Evolutionary conservation across 2,888 invertebrate genomes (phyloP).

Genomic region (Gari tellinella): DNA sequence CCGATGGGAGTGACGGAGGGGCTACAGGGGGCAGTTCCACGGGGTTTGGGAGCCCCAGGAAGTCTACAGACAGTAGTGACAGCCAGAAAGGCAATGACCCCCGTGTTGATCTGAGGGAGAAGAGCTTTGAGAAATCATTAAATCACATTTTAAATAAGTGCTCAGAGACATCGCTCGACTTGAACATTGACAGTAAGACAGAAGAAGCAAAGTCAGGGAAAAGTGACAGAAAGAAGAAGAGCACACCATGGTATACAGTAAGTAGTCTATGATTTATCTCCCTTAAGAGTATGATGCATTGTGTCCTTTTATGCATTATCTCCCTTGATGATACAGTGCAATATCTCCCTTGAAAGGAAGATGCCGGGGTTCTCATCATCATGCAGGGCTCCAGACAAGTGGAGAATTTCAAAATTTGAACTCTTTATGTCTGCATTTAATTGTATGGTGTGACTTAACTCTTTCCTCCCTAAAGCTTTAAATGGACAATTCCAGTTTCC

Average conservation of each 20-base stretch:
- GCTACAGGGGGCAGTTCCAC: constrained; percentile 11
- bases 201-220: constrained; percentile 52
- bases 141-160: constrained; percentile 78
- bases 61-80: constrained; percentile 50
- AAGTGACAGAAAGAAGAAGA: constrained; percentile 79
- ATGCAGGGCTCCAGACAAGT: no score
- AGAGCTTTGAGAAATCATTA: constrained; percentile 75
- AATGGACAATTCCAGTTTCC: no score
- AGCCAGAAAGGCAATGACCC: constrained; percentile 34
- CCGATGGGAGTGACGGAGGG: background rate
- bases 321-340: no score
- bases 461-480: no score
- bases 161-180: constrained; percentile 74
- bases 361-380: no score
- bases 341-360: no score
- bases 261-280: constrained; percentile 51
- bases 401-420: no score
- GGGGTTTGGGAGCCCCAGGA: constrained; percentile 15
- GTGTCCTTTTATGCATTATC: no score
- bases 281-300: no score
- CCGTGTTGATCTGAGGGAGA: constrained; percentile 42
- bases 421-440: no score
- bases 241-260: constrained; percentile 80
- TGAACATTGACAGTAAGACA: constrained; percentile 59
- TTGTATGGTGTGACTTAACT: no score